Evolutionary conservation across 1,140 invertebrate genomes (phyloP).

Genomic region (Drosophila ogumai): DNA sequence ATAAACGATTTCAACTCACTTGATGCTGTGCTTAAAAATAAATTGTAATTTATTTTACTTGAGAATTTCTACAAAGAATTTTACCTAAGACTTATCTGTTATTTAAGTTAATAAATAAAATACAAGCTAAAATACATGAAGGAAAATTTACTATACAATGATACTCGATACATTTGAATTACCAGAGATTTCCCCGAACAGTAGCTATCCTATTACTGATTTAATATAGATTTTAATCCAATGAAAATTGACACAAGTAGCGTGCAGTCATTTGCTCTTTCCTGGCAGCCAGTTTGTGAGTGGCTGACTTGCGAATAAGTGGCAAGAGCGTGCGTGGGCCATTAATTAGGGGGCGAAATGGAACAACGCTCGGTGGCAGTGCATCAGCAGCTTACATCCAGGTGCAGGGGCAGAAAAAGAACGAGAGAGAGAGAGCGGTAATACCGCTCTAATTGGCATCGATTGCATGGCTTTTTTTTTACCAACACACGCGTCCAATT

Average conservation of each 20-base stretch:
- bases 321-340: neutral
- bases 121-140: too few relatives aligned
- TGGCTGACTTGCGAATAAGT: neutral
- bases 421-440: neutral
- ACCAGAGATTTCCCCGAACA: neutral
- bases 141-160: too few relatives aligned
- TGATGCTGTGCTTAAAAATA: too few relatives aligned
- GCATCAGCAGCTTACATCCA: slow-evolving; percentile 15
- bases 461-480: slow-evolving; percentile 45
- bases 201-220: neutral
- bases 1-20: too few relatives aligned
- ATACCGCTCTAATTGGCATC: slow-evolving; percentile 62
- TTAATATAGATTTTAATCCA: slow-evolving; percentile 3
- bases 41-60: too few relatives aligned
- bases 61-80: too few relatives aligned
- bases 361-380: neutral
- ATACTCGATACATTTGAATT: neutral
- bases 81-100: too few relatives aligned
- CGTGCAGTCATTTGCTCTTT: neutral
- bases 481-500: slow-evolving; percentile 40
- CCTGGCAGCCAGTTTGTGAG: neutral
- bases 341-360: slow-evolving; percentile 17
- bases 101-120: too few relatives aligned
- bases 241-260: slow-evolving; percentile 1
- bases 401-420: neutral